phyloP scores from a whole-genome alignment of 2,797 vertebrate species.

The Gallinago solitaria region DNA sequence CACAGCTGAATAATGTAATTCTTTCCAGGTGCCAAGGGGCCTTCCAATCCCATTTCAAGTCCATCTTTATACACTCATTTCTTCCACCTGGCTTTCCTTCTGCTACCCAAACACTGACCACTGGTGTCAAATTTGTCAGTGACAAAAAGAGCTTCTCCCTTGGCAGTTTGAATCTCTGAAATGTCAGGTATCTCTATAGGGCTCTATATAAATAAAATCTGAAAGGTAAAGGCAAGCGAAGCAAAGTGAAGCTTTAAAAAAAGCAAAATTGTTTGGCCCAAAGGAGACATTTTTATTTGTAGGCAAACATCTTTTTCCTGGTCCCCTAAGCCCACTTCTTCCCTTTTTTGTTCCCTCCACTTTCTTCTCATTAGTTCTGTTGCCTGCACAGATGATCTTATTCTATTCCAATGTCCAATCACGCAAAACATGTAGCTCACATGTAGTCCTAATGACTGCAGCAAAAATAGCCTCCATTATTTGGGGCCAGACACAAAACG shows the following conservation, averaged over 20 bases:
- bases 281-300: constrained; percentile 24
- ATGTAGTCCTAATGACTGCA: constrained; percentile 50
- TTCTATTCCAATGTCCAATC: constrained; percentile 42
- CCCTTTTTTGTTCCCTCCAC: constrained; percentile 16
- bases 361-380: constrained; percentile 59
- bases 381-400: constrained; percentile 18
- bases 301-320: constrained; percentile 34
- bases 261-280: constrained; percentile 23
- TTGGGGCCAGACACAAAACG: constrained; percentile 35
- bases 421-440: constrained; percentile 47
- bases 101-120: constrained; percentile 12
- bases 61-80: constrained; percentile 6
- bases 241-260: constrained; percentile 1
- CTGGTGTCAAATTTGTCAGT: background rate
- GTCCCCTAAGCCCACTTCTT: constrained; percentile 11
- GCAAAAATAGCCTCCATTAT: constrained; percentile 51
- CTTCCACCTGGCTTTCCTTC: background rate
- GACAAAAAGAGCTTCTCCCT: background rate
- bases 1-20: constrained; percentile 34
- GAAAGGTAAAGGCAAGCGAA: constrained; percentile 20
- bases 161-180: background rate
- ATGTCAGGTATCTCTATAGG: background rate
- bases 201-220: constrained; percentile 21
- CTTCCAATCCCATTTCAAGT: constrained; percentile 33
- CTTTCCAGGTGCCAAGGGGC: constrained; percentile 21